Percentiles rank a stretch among this genome's conserved stretches.
phyloP scores from a whole-genome alignment of 2,797 vertebrate species.

The Schizothorax lantsangensis region DNA sequence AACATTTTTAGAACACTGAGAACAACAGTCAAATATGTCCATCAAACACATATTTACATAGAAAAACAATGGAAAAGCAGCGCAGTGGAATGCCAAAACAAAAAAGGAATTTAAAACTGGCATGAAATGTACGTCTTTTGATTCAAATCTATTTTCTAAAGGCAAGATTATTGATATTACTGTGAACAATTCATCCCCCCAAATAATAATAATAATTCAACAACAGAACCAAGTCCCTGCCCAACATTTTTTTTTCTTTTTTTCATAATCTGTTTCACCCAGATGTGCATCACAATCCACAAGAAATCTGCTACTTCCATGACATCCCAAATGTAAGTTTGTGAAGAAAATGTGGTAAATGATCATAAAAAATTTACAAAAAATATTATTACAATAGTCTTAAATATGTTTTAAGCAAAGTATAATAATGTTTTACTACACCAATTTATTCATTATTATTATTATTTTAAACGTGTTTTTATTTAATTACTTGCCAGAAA shows the following conservation, averaged over 20 bases:
- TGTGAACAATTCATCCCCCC: neutral
- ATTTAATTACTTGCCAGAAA: neutral
- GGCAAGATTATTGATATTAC: neutral
- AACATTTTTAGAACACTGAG: neutral
- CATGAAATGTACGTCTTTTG: neutral
- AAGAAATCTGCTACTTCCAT: neutral
- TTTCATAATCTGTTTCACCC: neutral
- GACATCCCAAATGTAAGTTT: neutral
- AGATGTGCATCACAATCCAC: neutral
- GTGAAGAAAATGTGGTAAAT: neutral
- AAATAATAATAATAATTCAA: neutral
- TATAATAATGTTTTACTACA: no score
- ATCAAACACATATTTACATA: neutral
- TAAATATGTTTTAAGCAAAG: no score
- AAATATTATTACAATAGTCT: neutral
- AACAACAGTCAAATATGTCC: neutral
- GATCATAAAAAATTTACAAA: neutral
- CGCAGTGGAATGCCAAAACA: neutral
- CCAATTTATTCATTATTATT: no score
- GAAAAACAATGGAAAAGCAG: neutral
- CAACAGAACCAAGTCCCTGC: neutral
- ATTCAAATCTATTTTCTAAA: neutral
- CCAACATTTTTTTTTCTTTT: neutral
- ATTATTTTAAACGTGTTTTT: neutral
- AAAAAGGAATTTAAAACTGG: neutral